Percentiles rank a stretch among this genome's conserved stretches.
phyloP scores from a whole-genome alignment of 2,113 vertebrate genomes.

The Atrichornis clamosus region DNA sequence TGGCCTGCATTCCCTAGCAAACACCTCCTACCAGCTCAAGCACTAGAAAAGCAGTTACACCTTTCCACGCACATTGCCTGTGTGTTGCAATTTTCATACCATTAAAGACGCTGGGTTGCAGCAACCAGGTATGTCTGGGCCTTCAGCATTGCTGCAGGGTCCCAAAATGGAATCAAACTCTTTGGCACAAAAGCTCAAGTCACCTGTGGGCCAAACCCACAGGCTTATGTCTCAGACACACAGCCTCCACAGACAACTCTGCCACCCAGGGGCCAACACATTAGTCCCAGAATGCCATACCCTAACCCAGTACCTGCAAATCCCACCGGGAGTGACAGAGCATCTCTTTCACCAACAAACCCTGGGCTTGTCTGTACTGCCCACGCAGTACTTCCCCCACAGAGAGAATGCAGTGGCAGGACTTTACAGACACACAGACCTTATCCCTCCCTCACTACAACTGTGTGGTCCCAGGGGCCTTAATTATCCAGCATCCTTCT shows the following conservation, averaged over 20 bases:
- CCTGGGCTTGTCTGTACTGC: neutral
- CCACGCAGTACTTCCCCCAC: neutral
- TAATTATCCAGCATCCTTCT: slow-evolving; percentile 36
- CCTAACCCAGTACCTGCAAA: neutral
- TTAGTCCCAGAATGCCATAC: neutral
- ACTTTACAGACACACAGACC: neutral
- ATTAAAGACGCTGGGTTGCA: neutral
- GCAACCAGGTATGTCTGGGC: neutral
- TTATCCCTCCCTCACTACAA: neutral
- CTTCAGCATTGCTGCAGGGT: neutral
- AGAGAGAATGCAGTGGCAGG: neutral
- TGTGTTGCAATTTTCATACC: neutral
- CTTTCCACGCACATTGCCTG: neutral
- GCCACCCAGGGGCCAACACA: neutral
- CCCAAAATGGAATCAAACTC: neutral
- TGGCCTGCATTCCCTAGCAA: neutral
- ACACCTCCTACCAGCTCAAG: neutral
- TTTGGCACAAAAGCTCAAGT: neutral
- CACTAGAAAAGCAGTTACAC: neutral
- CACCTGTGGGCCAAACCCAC: neutral
- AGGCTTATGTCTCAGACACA: neutral
- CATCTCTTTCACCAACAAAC: neutral
- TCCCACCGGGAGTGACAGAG: neutral
- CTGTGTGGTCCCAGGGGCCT: neutral
- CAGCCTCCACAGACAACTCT: neutral